Conservation (phyloP, 1,140 invertebrate species). For the Lethrus apterus region DNA sequence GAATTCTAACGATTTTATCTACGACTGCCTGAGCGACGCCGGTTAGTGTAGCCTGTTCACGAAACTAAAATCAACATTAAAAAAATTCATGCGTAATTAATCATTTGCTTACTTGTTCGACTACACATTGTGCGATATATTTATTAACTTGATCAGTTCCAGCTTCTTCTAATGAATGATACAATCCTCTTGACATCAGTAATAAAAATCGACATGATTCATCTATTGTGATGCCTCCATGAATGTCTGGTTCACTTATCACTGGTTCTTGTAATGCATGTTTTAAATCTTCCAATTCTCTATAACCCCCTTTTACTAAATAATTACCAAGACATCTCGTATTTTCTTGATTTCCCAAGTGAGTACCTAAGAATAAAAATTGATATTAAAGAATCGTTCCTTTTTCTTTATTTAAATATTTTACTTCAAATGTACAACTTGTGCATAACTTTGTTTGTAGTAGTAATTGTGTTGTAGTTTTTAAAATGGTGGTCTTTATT, state of each 20-base stretch:
- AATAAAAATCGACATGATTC: slow-evolving; percentile 76
- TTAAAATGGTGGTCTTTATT: no score
- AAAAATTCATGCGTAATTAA: slow-evolving; percentile 1
- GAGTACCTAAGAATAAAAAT: slow-evolving; percentile 42
- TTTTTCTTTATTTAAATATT: not conserved
- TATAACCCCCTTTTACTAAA: slow-evolving; percentile 77
- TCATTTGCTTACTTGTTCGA: slow-evolving; percentile 55
- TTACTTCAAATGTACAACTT: no score
- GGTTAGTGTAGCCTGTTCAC: slow-evolving; percentile 68
- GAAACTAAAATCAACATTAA: slow-evolving; percentile 57
- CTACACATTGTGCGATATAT: slow-evolving; percentile 68
- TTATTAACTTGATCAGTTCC: slow-evolving; percentile 73
- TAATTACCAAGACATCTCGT: slow-evolving; percentile 86
- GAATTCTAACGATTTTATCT: slow-evolving; percentile 75
- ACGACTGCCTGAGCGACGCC: slow-evolving; percentile 82
- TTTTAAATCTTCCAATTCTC: slow-evolving; percentile 68
- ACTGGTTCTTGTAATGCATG: slow-evolving; percentile 68
- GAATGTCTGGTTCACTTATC: slow-evolving; percentile 75
- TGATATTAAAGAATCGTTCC: not conserved
- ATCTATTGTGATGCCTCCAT: slow-evolving; percentile 70
- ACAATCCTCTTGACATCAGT: slow-evolving; percentile 77
- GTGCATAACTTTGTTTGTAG: no score
- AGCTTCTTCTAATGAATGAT: slow-evolving; percentile 76
- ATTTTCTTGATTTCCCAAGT: slow-evolving; percentile 64
- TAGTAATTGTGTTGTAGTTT: no score